Percentiles rank a stretch among this genome's conserved stretches.
These are phyloP conservation scores for Bombus consobrinus DNA, from an alignment of 1,140 invertebrate genomes.

Conservation along the genomic window DNA sequence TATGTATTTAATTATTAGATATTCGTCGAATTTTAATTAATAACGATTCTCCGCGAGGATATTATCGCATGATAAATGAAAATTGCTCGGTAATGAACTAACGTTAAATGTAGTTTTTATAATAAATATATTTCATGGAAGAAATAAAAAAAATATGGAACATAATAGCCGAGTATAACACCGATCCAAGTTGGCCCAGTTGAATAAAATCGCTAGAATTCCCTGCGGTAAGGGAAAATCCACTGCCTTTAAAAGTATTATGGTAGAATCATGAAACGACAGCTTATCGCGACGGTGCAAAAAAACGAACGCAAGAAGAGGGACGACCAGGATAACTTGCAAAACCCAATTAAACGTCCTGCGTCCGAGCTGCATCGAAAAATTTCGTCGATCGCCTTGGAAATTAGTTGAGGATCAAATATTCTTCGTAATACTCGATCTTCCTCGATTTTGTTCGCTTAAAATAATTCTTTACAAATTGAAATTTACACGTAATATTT, in stretches of 20 bases:
- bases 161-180: no score
- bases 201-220: slow-evolving; percentile 2
- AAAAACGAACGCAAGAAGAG: not conserved
- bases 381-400: not conserved
- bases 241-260: not conserved
- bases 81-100: not conserved
- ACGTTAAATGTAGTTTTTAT: not conserved
- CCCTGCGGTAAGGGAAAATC: not conserved
- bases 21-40: not conserved
- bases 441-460: no score
- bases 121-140: not conserved
- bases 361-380: not conserved
- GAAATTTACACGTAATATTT: no score
- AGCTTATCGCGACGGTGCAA: not conserved
- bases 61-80: not conserved
- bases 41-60: not conserved
- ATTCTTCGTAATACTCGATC: no score
- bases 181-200: not conserved
- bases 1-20: not conserved
- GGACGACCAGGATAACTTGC: not conserved
- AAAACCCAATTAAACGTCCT: slow-evolving; percentile 6
- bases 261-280: not conserved
- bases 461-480: no score
- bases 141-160: not conserved
- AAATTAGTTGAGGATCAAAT: not conserved